Conservation (phyloP, 2,113 vertebrate species). For the Protobothrops mucrosquamatus region DNA sequence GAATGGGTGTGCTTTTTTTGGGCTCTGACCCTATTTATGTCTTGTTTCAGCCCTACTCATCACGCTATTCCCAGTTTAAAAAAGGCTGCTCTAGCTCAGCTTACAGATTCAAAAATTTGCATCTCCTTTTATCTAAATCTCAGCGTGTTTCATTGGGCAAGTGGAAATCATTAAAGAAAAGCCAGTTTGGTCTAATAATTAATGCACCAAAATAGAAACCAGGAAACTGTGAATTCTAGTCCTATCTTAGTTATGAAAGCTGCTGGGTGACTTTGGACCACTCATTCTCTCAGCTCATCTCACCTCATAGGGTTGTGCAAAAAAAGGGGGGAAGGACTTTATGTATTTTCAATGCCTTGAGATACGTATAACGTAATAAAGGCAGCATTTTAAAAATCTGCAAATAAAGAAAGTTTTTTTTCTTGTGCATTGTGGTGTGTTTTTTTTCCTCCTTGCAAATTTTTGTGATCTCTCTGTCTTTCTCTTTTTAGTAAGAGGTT, state of each 20-base stretch:
- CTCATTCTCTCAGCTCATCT: too few relatives aligned
- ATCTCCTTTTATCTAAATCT: slow-evolving; percentile 31
- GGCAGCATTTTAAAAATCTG: too few relatives aligned
- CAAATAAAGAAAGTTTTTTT: too few relatives aligned
- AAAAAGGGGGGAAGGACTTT: too few relatives aligned
- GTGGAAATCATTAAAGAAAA: slow-evolving; percentile 40
- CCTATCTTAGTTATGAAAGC: too few relatives aligned
- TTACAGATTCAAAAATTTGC: background rate
- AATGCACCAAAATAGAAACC: too few relatives aligned
- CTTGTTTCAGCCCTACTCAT: background rate
- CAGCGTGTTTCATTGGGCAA: slow-evolving; percentile 44
- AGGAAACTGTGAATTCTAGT: too few relatives aligned
- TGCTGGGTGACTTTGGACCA: too few relatives aligned
- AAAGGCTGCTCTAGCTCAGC: background rate
- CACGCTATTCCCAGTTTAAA: background rate
- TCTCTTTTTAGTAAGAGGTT: slow-evolving; percentile 4
- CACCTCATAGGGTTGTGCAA: too few relatives aligned
- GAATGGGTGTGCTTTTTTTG: background rate
- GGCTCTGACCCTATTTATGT: background rate
- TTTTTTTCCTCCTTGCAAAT: background rate
- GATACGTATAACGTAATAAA: too few relatives aligned
- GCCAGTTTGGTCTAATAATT: too few relatives aligned
- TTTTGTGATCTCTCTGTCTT: slow-evolving; percentile 35
- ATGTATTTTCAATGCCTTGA: too few relatives aligned
- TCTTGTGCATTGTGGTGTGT: background rate